Conservation (phyloP, 2,888 invertebrate genomes). For the Lepeophtheirus nordmannii region DNA sequence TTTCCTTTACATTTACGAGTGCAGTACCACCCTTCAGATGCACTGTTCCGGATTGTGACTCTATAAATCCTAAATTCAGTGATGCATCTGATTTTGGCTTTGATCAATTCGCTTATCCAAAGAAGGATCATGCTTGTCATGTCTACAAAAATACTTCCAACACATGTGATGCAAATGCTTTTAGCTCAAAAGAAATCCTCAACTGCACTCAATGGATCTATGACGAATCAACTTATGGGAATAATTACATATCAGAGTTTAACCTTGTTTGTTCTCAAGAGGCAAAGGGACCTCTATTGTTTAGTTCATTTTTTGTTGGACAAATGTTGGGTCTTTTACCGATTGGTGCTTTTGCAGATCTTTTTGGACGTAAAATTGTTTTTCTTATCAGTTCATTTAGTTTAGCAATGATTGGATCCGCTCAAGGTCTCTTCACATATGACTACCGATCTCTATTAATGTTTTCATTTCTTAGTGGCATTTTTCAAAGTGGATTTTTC, state of each 20-base stretch:
- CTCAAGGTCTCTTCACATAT: slow-evolving; percentile 41
- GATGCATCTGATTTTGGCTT: slow-evolving; percentile 31
- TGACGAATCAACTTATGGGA: slow-evolving; percentile 38
- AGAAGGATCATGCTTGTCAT: slow-evolving; percentile 5
- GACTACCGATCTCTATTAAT: slow-evolving; percentile 32
- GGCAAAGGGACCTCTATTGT: background rate
- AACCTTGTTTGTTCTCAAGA: slow-evolving; percentile 6
- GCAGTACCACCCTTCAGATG: slow-evolving; percentile 45
- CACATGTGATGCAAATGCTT: slow-evolving; percentile 32
- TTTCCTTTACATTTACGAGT: slow-evolving; percentile 47
- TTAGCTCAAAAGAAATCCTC: background rate
- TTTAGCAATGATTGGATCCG: slow-evolving; percentile 44
- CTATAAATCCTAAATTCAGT: slow-evolving; percentile 32
- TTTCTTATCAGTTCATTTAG: background rate
- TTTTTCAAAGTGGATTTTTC: slow-evolving; percentile 20
- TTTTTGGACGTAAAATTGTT: slow-evolving; percentile 8
- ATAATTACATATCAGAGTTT: slow-evolving; percentile 3
- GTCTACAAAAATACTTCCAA: slow-evolving; percentile 40
- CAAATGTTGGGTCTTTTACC: slow-evolving; percentile 8
- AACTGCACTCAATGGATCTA: slow-evolving; percentile 40
- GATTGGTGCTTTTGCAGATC: slow-evolving; percentile 11
- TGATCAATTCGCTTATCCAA: background rate
- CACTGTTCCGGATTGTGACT: slow-evolving; percentile 43
- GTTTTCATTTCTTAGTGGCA: no score
- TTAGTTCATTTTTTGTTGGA: slow-evolving; percentile 8